Base-by-base conservation (phyloP, 35 echinoderm and acorn worm genomes). In the Anneissia japonica region DNA sequence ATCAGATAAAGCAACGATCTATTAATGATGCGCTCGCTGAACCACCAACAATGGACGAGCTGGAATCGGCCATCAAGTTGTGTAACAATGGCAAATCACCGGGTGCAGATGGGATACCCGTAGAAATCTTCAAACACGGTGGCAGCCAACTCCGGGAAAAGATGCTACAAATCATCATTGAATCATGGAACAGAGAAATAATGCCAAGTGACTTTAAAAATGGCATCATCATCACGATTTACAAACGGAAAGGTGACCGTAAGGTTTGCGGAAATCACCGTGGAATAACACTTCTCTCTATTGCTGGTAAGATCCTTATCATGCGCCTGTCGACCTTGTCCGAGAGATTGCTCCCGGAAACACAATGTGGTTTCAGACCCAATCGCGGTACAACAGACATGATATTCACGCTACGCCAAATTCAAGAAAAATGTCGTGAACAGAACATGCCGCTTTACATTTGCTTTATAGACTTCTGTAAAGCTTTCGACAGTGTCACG, bases 401-500 rank as follows among this genome's bases (percentile, higher is more conserved):
- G 81, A 45, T 89, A 38, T 82, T 89, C 23, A 83, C 87, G 19
- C 64, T 89, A 32, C 17, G 88, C n/a, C 82, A 90, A 39, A 17
- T 81, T 5, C 83, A 91, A 6, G 84, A 91, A 79, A 86, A 91
- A 45, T 34, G 35, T n/a, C 73, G 78, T 17, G 40, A 91, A 77
- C 89, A 91, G 78, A 35, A 80, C 0, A 56, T 81, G 64, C 23
- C 38, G 19, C 78, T 80, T 51, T 83, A 77, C 74, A 81, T 83
- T 23, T 38, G 81, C 40, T 43, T 43, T 43, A 43, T 43, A 43
- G 90, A 92, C 64, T 92, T 92, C 72, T 80, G 32, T 13, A 86
- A 91, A 46, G 90, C 84, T 30, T 91, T 91, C 46, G 84, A 76
- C 90, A 86, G 84, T 13, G 90, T 91, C 3, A 30, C 73, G 13